These are phyloP conservation scores for Acleris emargana DNA, from an alignment of 2,888 invertebrate species.

Conservation along the genomic window DNA sequence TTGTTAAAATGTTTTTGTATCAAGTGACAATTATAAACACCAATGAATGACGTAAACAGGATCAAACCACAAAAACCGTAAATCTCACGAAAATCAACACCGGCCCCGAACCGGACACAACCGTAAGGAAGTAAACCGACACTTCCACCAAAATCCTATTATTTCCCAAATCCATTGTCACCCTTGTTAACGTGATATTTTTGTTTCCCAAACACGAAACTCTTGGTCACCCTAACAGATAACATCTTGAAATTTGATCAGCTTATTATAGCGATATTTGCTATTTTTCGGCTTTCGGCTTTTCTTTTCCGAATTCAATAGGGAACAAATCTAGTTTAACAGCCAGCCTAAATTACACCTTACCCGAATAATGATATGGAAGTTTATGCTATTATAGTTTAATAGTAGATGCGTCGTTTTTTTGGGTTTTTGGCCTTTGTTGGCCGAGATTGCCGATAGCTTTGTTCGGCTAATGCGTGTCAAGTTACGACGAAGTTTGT, in stretches of 20 bases:
- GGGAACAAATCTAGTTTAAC: too few relatives aligned
- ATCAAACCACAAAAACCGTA: slow-evolving; percentile 9
- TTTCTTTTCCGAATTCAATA: slow-evolving; percentile 37
- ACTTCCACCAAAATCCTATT: slow-evolving; percentile 35
- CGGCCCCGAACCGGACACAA: slow-evolving; percentile 29
- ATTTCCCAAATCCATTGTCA: slow-evolving; percentile 24
- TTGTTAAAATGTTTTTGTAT: background rate
- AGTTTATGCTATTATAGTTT: too few relatives aligned
- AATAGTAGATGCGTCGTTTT: slow-evolving; percentile 9
- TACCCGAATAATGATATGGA: too few relatives aligned
- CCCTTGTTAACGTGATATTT: slow-evolving; percentile 28
- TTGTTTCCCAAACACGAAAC: slow-evolving; percentile 38
- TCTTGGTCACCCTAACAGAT: slow-evolving; percentile 40
- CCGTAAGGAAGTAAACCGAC: slow-evolving; percentile 37
- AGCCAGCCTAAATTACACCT: too few relatives aligned
- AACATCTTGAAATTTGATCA: slow-evolving; percentile 40
- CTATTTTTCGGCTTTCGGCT: slow-evolving; percentile 40
- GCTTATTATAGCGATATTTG: slow-evolving; percentile 43
- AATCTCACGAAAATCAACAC: slow-evolving; percentile 33
- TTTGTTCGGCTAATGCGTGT: slow-evolving; percentile 38
- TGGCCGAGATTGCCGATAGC: slow-evolving; percentile 38
- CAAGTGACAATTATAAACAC: background rate
- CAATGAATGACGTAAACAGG: slow-evolving; percentile 4
- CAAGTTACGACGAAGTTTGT: slow-evolving; percentile 37
- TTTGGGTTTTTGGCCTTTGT: slow-evolving; percentile 39